phyloP scores from a whole-genome alignment of 2,113 vertebrate genomes.

The Panthera uncia region DNA sequence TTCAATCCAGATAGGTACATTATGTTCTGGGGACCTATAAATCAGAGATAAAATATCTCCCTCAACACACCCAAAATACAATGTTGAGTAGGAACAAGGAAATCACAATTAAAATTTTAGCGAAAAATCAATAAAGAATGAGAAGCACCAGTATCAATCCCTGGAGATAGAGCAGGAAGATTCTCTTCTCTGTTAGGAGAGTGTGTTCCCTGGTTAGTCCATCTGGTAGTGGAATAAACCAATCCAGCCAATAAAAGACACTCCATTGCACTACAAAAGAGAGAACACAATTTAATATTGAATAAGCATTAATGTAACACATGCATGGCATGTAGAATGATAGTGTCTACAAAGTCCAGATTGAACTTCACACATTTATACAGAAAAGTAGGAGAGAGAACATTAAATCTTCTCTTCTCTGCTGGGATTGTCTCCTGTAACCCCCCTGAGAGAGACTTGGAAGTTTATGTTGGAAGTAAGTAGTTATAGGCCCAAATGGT shows the following conservation, averaged over 20 bases:
- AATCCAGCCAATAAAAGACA: not conserved
- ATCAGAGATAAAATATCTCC: not conserved
- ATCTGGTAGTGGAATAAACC: not conserved
- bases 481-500: not conserved
- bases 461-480: not conserved
- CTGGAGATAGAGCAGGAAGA: not conserved
- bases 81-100: not conserved
- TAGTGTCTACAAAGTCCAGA: not conserved
- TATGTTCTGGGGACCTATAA: not conserved
- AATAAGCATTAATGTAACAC: not conserved
- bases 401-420: not conserved
- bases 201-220: not conserved
- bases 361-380: not conserved
- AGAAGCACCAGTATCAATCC: not conserved
- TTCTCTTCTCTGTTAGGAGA: not conserved
- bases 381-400: not conserved
- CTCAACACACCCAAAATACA: not conserved
- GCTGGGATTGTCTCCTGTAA: not conserved
- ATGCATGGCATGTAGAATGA: not conserved
- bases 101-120: not conserved
- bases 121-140: not conserved
- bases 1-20: not conserved
- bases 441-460: not conserved
- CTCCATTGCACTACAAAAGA: not conserved
- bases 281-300: not conserved